phyloP scores from a whole-genome alignment of 2,113 vertebrate genomes.

The Pleuronectes platessa region DNA sequence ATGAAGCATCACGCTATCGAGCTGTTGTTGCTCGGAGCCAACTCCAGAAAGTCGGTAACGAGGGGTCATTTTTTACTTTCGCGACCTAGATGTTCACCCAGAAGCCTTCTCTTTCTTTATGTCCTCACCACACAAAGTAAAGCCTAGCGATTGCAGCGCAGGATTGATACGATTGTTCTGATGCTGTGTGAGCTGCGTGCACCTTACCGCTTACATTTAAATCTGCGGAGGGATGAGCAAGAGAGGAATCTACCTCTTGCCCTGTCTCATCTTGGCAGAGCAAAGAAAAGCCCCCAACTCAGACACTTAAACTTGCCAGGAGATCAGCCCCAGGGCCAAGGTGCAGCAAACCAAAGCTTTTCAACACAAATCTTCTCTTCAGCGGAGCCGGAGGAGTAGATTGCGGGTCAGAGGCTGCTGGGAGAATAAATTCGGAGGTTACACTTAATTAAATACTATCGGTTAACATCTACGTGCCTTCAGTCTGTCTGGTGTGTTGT shows the following conservation, averaged over 20 bases:
- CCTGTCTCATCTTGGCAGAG: constrained; percentile 42
- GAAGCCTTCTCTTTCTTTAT: constrained; percentile 14
- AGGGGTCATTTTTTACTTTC: constrained; percentile 35
- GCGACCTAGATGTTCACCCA: neutral
- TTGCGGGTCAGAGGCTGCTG: constrained; percentile 45
- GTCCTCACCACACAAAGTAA: constrained; percentile 1
- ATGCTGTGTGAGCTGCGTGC: constrained; percentile 4
- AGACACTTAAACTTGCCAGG: constrained; percentile 52
- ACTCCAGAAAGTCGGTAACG: constrained; percentile 17
- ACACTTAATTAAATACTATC: constrained; percentile 61
- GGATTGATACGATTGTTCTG: constrained; percentile 43
- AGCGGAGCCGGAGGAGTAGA: constrained; percentile 43
- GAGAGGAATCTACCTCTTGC: constrained; percentile 40
- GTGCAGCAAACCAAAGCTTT: constrained; percentile 58
- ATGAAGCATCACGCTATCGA: constrained; percentile 22
- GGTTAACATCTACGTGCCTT: constrained; percentile 8
- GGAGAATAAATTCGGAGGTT: constrained; percentile 38
- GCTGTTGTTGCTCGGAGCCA: constrained; percentile 3
- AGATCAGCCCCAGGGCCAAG: constrained; percentile 48
- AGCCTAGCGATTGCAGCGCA: constrained; percentile 31
- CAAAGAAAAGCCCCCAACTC: constrained; percentile 62
- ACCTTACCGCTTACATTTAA: neutral
- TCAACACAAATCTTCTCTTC: constrained; percentile 54
- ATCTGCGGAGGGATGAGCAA: neutral
- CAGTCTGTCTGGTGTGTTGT: constrained; percentile 11